These are phyloP conservation scores for Tinea pellionella DNA, from an alignment of 2,888 invertebrate species.

Conservation along the genomic window DNA sequence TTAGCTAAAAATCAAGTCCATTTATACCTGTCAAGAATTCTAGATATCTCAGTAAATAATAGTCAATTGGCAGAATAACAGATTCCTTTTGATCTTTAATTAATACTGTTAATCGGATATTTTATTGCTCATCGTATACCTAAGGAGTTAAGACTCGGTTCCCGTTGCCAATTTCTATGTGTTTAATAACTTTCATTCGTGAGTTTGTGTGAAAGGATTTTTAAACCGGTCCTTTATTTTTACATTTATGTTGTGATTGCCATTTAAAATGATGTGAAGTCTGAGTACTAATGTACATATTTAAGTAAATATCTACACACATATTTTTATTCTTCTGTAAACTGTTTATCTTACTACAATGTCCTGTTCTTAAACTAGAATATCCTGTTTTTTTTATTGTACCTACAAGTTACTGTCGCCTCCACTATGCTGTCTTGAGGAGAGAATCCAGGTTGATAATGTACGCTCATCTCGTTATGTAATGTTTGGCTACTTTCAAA, in stretches of 20 bases:
- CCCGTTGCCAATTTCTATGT: background rate
- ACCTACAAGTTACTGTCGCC: too few relatives aligned
- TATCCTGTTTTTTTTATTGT: too few relatives aligned
- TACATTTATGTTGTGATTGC: background rate
- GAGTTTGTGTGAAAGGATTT: slow-evolving; percentile 13
- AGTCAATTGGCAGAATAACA: background rate
- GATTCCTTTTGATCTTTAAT: background rate
- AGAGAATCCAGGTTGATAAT: too few relatives aligned
- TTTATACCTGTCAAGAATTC: background rate
- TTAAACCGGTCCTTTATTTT: slow-evolving; percentile 11
- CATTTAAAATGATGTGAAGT: background rate
- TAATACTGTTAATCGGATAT: background rate
- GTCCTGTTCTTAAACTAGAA: too few relatives aligned
- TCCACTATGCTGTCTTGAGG: too few relatives aligned
- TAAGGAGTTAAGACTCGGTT: slow-evolving; percentile 15
- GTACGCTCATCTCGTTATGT: too few relatives aligned
- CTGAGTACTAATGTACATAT: too few relatives aligned
- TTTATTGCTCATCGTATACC: slow-evolving; percentile 22
- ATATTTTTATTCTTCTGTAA: too few relatives aligned
- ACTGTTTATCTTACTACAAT: too few relatives aligned
- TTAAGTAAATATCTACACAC: too few relatives aligned
- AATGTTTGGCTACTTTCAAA: too few relatives aligned
- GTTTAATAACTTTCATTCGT: background rate
- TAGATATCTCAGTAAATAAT: background rate
- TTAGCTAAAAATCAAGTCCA: background rate